A percentile compares a stretch with the other conserved stretches of the same genome.
phyloP scores from a whole-genome alignment of 64 coral and sea anemone species.

The Stichodactyla mertensii region DNA sequence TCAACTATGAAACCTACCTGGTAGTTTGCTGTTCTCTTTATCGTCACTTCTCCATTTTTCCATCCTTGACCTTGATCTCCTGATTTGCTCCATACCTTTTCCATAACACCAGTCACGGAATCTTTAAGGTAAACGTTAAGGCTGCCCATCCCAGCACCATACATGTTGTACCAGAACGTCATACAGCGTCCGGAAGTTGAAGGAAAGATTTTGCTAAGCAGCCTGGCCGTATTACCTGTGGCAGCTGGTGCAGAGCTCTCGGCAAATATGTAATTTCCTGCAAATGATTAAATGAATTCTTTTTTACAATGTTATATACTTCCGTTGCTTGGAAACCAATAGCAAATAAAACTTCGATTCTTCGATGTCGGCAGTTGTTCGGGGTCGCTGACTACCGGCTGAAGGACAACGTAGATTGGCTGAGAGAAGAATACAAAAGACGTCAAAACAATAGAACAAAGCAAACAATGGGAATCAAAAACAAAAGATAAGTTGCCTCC shows the following conservation, averaged over 20 bases:
- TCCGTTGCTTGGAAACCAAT: too few relatives aligned
- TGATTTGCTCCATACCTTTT: slow-evolving; percentile 60
- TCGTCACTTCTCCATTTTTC: slow-evolving; percentile 37
- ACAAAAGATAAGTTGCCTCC: too few relatives aligned
- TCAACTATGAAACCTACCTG: neutral
- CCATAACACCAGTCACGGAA: slow-evolving; percentile 50
- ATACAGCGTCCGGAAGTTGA: slow-evolving; percentile 68
- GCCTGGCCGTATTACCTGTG: slow-evolving; percentile 36
- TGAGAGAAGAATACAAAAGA: too few relatives aligned
- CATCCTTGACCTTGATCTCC: slow-evolving; percentile 61
- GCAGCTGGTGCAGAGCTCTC: slow-evolving; percentile 46
- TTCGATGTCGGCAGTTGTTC: too few relatives aligned
- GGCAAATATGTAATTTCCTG: slow-evolving; percentile 63
- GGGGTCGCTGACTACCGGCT: too few relatives aligned
- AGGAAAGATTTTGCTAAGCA: slow-evolving; percentile 57
- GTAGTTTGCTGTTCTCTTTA: neutral
- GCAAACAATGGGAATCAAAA: too few relatives aligned
- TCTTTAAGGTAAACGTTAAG: slow-evolving; percentile 71
- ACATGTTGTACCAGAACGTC: slow-evolving; percentile 93
- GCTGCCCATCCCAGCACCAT: slow-evolving; percentile 65
- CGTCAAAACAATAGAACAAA: too few relatives aligned
- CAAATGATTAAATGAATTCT: neutral
- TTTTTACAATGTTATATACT: neutral
- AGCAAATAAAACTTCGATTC: too few relatives aligned
- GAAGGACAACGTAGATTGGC: too few relatives aligned